Base-by-base conservation (phyloP, 1,140 invertebrate genomes). In the Tetranychus cinnabarinus region DNA sequence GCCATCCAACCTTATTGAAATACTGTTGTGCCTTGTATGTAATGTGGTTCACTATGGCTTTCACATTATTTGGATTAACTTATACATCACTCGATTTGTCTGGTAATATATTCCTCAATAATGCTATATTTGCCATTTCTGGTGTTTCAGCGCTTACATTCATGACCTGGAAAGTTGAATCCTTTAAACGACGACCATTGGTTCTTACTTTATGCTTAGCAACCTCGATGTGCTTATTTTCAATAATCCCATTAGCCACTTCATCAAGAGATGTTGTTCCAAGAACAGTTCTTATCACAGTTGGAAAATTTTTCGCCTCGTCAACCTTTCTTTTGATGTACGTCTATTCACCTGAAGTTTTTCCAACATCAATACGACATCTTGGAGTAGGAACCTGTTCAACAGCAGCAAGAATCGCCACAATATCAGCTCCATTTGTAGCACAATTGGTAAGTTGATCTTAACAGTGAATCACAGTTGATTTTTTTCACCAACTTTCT, bases 331-430 rank as follows among this genome's bases (percentile, higher is more conserved):
- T 42, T 6, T 10, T 83, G 1, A 79, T 87, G 39, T 88, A 86
- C 67, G 77, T 88, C 52, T 85, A 83, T 68, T 82, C 85, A 10
- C 80, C 81, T 6, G 86, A 89, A 73, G 81, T 86, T 67, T 87
- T 85, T 67, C 86, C 86, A 1, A 88, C 86, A 1, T 64, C 68
- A 1, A 64, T 74, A 15, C 64, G 73, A n/a, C 72, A 73, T 55
- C 65, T 67, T 6, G 71, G 63, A 33, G 58, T 74, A 36, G 73
- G 74, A 7, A 61, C 67, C 2, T 65, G 69, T 36, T 73, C 72
- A 4, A 67, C 67, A 33, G 60, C 60, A 23, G 72, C 71, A 1
- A 63, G 74, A 55, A 63, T 73, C 12, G 72, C 72, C 0, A 68
- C 68, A 31, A 70, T 74, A 56, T 47, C 69, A 10, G 69, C 72